Conservation (phyloP, 2,888 invertebrate genomes). For the Drosophila austrosaltans region DNA sequence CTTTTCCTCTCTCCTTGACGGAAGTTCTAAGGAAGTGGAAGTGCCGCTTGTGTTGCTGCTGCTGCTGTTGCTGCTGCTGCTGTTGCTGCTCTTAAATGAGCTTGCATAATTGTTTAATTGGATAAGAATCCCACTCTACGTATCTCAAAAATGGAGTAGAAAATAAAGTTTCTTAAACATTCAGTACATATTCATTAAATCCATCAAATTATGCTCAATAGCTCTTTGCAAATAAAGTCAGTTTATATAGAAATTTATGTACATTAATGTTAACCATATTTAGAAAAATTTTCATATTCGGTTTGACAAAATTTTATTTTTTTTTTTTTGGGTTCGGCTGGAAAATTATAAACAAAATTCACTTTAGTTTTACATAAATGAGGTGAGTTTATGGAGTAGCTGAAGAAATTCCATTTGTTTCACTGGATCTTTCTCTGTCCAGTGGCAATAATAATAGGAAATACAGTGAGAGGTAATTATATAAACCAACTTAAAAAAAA, state of each 20-base stretch:
- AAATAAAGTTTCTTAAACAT: no score
- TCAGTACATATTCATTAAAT: not conserved
- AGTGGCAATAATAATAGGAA: not conserved
- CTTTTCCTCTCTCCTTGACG: conserved; percentile 6
- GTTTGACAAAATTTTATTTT: not conserved
- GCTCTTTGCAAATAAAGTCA: no score
- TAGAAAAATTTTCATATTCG: not conserved
- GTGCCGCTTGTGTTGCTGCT: not conserved
- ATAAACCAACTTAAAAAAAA: no score
- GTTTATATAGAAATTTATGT: no score
- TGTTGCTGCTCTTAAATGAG: conserved; percentile 36
- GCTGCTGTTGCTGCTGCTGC: not conserved
- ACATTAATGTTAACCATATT: no score
- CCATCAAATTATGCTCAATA: no score
- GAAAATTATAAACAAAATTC: no score
- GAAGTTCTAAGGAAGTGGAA: conserved; percentile 36
- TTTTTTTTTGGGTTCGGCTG: not conserved
- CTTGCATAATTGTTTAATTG: conserved; percentile 51
- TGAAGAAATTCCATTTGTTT: not conserved
- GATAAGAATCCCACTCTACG: conserved; percentile 5
- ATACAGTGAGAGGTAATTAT: not conserved
- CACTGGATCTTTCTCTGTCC: not conserved
- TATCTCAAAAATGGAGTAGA: not conserved
- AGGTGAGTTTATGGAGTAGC: not conserved
- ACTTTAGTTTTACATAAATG: not conserved